Evolutionary conservation across 2,888 invertebrate genomes (phyloP).

Genomic region (Parnassius smintheus): DNA sequence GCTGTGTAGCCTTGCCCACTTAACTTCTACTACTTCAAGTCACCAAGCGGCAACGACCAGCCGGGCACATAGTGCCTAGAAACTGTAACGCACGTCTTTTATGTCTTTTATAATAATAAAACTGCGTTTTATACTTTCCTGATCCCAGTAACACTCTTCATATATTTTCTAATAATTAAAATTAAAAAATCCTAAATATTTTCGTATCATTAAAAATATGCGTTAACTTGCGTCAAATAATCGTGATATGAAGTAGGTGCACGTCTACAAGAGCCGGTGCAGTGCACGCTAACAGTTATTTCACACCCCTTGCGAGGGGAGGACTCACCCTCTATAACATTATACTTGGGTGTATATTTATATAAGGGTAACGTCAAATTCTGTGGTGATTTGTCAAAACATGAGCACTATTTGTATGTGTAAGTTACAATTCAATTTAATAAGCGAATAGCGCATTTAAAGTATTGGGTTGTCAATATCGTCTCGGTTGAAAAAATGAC

Average conservation of each 20-base stretch:
- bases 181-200: no score
- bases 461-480: no score
- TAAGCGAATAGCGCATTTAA: background rate
- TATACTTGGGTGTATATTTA: conserved; percentile 28
- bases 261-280: conserved; percentile 33
- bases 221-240: conserved; percentile 11
- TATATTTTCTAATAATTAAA: no score
- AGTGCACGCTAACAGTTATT: conserved; percentile 63
- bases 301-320: conserved; percentile 54
- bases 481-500: no score
- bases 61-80: no score
- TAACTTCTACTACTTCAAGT: no score
- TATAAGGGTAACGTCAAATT: conserved; percentile 28
- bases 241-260: conserved; percentile 28
- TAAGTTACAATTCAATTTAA: conserved; percentile 16
- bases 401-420: conserved; percentile 7
- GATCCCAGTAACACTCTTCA: no score
- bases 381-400: conserved; percentile 45
- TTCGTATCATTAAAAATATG: background rate
- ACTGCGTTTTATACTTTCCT: no score
- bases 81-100: no score
- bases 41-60: no score
- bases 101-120: no score
- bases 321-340: conserved; percentile 40
- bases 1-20: no score